phyloP scores from a whole-genome alignment of 2,797 vertebrate species.

The Platyrinchus mystaceus region DNA sequence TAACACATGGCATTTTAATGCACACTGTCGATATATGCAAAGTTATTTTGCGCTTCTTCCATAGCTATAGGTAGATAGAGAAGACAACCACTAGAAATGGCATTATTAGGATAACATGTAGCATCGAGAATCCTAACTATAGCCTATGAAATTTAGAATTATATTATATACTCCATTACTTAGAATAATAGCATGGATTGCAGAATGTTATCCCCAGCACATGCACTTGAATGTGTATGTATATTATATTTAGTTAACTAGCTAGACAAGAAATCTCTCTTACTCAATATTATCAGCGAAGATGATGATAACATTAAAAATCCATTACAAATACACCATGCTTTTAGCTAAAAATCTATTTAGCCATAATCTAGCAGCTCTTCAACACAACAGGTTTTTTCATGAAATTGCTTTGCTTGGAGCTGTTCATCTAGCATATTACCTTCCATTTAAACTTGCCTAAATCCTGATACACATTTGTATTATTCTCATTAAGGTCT shows the following conservation, averaged over 20 bases:
- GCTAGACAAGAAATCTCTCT: constrained; percentile 22
- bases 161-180: background rate
- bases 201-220: background rate
- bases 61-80: background rate
- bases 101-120: background rate
- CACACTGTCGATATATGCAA: background rate
- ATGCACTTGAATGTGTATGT: background rate
- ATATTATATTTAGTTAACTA: constrained; percentile 24
- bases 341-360: constrained; percentile 45
- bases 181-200: constrained; percentile 8
- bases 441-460: constrained; percentile 23
- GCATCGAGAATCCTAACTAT: background rate
- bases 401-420: constrained; percentile 43
- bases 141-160: constrained; percentile 13
- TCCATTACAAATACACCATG: background rate
- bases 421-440: constrained; percentile 35
- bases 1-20: background rate
- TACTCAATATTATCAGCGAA: constrained; percentile 13
- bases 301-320: constrained; percentile 39
- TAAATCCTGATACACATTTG: constrained; percentile 35
- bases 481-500: constrained; percentile 35
- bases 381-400: background rate
- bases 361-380: constrained; percentile 16
- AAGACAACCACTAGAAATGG: background rate
- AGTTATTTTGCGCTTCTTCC: constrained; percentile 1